A percentile compares a stretch with the other conserved stretches of the same genome.
phyloP scores from a whole-genome alignment of 2,797 vertebrate genomes.

The Propithecus deckenii region DNA sequence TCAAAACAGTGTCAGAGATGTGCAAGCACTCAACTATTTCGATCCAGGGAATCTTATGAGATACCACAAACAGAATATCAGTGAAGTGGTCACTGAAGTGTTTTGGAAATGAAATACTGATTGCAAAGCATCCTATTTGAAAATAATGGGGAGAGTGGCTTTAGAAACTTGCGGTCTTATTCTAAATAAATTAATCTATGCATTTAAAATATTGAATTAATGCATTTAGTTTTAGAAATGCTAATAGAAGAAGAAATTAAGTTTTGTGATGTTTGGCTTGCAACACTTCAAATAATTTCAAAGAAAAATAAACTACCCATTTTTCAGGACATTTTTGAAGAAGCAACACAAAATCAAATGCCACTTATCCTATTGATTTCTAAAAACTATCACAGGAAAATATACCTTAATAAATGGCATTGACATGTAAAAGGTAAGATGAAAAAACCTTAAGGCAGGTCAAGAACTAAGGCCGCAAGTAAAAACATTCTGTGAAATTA shows the following conservation, averaged over 20 bases:
- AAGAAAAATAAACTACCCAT: neutral
- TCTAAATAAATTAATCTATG: neutral
- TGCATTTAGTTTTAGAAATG: neutral
- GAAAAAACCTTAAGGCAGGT: neutral
- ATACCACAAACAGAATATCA: neutral
- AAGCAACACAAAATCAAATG: neutral
- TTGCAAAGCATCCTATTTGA: neutral
- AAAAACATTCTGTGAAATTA: neutral
- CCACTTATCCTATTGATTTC: neutral
- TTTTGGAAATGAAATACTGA: neutral
- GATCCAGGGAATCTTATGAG: neutral
- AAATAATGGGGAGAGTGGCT: neutral
- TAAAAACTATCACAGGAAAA: neutral
- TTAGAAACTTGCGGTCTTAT: neutral
- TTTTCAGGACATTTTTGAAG: neutral
- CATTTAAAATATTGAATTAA: neutral
- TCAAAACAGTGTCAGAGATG: neutral
- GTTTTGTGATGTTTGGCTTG: neutral
- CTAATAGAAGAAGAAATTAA: neutral
- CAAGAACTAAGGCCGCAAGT: neutral
- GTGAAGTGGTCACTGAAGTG: neutral
- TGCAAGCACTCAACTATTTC: neutral
- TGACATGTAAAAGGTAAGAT: neutral
- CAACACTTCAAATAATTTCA: neutral
- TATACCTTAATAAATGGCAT: neutral